A percentile compares a stretch with the other conserved stretches of the same genome.
Conservation (phyloP, 2,797 vertebrate genomes). For the Enteromius thamalakanensis region DNA sequence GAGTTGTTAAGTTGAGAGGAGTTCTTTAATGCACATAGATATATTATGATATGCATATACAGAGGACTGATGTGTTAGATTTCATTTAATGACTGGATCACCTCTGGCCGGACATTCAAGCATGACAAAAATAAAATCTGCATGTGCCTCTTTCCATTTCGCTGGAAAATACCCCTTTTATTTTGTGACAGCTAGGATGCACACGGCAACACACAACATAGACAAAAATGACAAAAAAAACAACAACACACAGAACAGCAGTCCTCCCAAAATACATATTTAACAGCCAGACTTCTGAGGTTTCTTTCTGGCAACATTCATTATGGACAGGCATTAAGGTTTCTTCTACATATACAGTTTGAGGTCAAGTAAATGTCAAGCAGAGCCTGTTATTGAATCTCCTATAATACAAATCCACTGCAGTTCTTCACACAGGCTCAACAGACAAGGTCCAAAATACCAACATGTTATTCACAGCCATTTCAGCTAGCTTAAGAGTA, state of each 20-base stretch:
- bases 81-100: not conserved
- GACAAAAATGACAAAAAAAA: not conserved
- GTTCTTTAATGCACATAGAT: constrained; percentile 7
- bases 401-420: not conserved
- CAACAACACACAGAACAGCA: constrained; percentile 8
- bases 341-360: not conserved
- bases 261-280: constrained; percentile 4
- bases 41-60: constrained; percentile 30
- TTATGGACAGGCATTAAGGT: constrained; percentile 30
- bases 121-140: constrained; percentile 14
- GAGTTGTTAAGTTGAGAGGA: not conserved
- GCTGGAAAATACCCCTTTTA: not conserved
- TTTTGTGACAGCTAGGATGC: not conserved
- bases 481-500: not conserved
- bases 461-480: constrained; percentile 13
- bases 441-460: not conserved
- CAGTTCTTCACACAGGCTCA: constrained; percentile 2
- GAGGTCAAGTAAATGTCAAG: constrained; percentile 34
- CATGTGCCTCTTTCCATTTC: constrained; percentile 3
- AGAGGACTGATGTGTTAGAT: constrained; percentile 10
- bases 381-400: not conserved
- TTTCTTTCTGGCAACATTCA: constrained; percentile 34
- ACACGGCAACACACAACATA: constrained; percentile 15
- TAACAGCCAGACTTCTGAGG: constrained; percentile 17
- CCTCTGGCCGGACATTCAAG: not conserved